Conservation (phyloP, 2,113 vertebrate species). For the Sakesphorus luctuosus region DNA sequence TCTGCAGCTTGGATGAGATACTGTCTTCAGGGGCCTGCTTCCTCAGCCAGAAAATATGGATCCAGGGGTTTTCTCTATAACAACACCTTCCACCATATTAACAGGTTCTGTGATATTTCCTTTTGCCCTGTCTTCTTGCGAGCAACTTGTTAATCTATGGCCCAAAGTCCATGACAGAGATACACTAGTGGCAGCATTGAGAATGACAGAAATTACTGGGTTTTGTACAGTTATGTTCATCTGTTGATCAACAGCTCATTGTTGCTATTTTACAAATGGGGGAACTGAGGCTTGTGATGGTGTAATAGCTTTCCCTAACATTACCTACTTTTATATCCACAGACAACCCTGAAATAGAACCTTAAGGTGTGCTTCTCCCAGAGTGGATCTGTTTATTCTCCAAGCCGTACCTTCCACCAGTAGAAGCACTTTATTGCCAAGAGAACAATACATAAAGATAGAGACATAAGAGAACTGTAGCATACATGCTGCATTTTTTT, state of each 20-base stretch:
- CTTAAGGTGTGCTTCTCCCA: background rate
- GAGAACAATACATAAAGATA: background rate
- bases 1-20: background rate
- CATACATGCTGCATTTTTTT: background rate
- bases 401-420: background rate
- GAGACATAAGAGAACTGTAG: background rate
- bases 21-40: background rate
- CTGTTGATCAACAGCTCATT: background rate
- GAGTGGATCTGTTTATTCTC: background rate
- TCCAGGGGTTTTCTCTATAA: background rate
- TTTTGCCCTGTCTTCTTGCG: background rate
- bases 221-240: background rate
- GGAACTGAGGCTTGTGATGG: background rate
- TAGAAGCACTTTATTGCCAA: background rate
- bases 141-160: background rate
- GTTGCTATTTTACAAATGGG: background rate
- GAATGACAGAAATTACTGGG: background rate
- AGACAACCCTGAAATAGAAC: background rate
- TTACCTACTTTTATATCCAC: background rate
- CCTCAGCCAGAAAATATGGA: background rate
- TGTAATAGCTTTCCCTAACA: background rate
- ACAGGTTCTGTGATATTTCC: background rate
- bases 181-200: background rate
- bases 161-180: background rate
- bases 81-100: background rate